Conservation (phyloP, 2,797 vertebrate genomes). For the Orestias chungarensis region DNA sequence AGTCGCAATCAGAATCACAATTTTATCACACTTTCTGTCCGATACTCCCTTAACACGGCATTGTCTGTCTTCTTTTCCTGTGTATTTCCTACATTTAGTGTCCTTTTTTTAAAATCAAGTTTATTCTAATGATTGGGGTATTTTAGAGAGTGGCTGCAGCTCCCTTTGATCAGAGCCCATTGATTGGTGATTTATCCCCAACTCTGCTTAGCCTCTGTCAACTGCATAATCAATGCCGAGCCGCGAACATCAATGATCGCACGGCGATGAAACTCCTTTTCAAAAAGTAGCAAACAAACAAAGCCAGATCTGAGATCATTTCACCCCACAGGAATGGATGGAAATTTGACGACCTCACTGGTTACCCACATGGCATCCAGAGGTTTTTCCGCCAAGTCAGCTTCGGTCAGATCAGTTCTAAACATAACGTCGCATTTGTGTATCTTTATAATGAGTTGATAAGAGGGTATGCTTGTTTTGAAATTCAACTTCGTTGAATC, state of each 20-base stretch:
- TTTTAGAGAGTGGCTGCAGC: not conserved
- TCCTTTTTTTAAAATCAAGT: too few species aligned
- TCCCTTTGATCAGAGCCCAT: not conserved
- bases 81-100: not conserved
- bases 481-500: not conserved
- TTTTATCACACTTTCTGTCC: not conserved
- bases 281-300: not conserved
- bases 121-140: not conserved
- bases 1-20: conserved; percentile 29
- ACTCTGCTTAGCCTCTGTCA: not conserved
- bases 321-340: not conserved
- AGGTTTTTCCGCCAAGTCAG: not conserved
- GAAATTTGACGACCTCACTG: not conserved
- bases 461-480: not conserved
- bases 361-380: not conserved
- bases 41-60: not conserved
- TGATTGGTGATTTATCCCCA: not conserved
- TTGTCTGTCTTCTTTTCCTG: not conserved
- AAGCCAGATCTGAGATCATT: not conserved
- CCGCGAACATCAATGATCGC: not conserved
- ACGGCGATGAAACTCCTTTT: too few species aligned
- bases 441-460: not conserved
- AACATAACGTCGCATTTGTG: not conserved
- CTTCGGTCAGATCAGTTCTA: not conserved
- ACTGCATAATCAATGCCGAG: not conserved